Evolutionary conservation across 2,797 vertebrate genomes (phyloP).

Genomic region (Etheostoma perlongum): DNA sequence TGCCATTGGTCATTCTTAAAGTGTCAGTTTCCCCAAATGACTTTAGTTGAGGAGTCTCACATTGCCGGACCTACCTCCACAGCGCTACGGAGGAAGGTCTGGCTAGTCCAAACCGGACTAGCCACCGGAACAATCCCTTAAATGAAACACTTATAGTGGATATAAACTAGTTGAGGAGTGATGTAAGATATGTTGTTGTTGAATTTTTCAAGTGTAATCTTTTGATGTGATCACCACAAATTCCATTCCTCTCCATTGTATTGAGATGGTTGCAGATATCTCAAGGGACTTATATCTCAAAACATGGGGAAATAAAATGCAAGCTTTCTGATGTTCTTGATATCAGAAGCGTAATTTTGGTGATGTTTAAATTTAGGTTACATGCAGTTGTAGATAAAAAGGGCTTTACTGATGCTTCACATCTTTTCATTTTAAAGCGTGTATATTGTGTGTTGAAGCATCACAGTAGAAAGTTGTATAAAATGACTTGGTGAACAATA

Average conservation of each 20-base stretch:
- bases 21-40: background rate
- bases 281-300: background rate
- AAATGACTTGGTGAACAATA: background rate
- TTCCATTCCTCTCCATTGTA: background rate
- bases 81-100: too few relatives aligned
- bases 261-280: background rate
- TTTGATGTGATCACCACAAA: conserved; percentile 2
- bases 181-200: background rate
- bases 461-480: background rate
- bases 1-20: background rate
- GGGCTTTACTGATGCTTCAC: background rate
- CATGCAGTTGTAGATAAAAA: background rate
- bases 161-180: too few relatives aligned
- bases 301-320: background rate
- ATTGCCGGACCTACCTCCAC: too few relatives aligned
- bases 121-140: too few relatives aligned
- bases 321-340: background rate
- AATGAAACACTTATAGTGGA: too few relatives aligned
- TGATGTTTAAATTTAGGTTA: background rate
- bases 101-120: too few relatives aligned
- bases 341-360: too few relatives aligned
- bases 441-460: background rate
- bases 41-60: too few relatives aligned
- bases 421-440: background rate
- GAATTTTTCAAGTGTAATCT: background rate